These are phyloP conservation scores for Eupeodes corollae DNA, from an alignment of 1,140 invertebrate species.

Conservation along the genomic window DNA sequence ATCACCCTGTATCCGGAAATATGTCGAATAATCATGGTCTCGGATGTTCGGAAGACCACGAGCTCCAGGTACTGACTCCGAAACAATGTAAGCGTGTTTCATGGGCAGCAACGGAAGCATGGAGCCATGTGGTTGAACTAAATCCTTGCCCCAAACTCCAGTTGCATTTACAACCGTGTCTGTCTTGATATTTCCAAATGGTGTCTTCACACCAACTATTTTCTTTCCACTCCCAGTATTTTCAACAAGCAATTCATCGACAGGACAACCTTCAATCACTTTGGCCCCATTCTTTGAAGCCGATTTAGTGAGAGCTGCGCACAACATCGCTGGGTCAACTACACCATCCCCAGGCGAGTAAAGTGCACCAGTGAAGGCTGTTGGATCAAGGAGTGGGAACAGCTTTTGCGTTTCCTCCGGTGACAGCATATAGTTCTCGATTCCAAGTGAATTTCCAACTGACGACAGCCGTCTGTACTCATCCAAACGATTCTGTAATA, in stretches of 20 bases:
- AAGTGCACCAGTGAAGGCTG: constrained; percentile 60
- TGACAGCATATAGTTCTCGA: constrained; percentile 60
- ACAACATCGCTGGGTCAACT: constrained; percentile 70
- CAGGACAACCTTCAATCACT: constrained; percentile 63
- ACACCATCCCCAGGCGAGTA: constrained; percentile 72
- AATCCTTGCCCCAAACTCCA: constrained; percentile 67
- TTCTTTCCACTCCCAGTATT: constrained; percentile 44
- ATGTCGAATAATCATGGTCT: constrained; percentile 75
- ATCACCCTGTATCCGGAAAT: constrained; percentile 73
- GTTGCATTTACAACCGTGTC: constrained; percentile 57
- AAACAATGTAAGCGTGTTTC: constrained; percentile 81
- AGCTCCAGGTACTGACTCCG: constrained; percentile 60
- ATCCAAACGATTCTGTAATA: constrained; percentile 61
- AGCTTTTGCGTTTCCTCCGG: constrained; percentile 60
- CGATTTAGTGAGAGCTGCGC: constrained; percentile 57
- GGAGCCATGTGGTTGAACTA: constrained; percentile 58
- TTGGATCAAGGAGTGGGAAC: constrained; percentile 68
- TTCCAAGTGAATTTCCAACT: constrained; percentile 60
- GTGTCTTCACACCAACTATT: constrained; percentile 63
- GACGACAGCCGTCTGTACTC: constrained; percentile 76
- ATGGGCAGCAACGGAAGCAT: constrained; percentile 66
- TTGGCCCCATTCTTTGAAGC: constrained; percentile 58
- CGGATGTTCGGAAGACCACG: constrained; percentile 66
- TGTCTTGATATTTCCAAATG: constrained; percentile 48
- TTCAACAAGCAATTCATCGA: constrained; percentile 49